Evolutionary conservation across 2,888 invertebrate genomes (phyloP), one percentile per base, ranked within the genome.

Genomic region (Exephanes ischioxanthus): DNA sequence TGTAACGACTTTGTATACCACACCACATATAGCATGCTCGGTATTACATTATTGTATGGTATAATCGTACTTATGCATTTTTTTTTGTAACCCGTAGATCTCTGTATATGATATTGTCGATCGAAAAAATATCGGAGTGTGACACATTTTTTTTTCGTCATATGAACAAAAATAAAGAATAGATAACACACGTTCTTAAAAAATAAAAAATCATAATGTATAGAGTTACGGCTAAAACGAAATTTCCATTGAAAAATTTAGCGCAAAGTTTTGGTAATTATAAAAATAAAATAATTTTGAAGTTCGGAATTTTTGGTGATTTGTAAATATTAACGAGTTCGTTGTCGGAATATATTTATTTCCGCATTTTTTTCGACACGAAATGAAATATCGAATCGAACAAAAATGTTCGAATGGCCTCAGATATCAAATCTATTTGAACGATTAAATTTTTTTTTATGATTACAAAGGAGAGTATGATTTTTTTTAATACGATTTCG

Each of bases 111-210:
- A 55, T 55, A 55, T 55, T 55, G 53, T 55, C 53, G 53, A 55
- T 55, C 53, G 19, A 48, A 55, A 19, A 55, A 55, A 55, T 55
- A 55, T 19, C 53, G 19, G 9, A 55, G n/a, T 19, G 53, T 16
- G n/a, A 55, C 22, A 22, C 19, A 19, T 19, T 22, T 5, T 55
- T 55, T 16, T 6, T 58, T 71, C 22, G 19, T 37, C 14, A 5
- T 72, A 7, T 58, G 37, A 14, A 72, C 71, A 53, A 53, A 71
- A 58, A 55, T 58, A 45, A 14, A 6, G 16, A 14, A 55, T 6
- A 37, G 55, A 58, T 7, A 1, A 2, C 9, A 19, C 2, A 4
- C 7, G 19, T 22, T 19, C 7, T 55, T 55, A 0, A n/a, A 55
- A 19, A 53, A 53, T 53, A n/a, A 53, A 53, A 53, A 7, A 16